A percentile compares a stretch with the other conserved stretches of the same genome.
Conservation (phyloP, 2,888 invertebrate species). For the Drosophila antonietae region DNA sequence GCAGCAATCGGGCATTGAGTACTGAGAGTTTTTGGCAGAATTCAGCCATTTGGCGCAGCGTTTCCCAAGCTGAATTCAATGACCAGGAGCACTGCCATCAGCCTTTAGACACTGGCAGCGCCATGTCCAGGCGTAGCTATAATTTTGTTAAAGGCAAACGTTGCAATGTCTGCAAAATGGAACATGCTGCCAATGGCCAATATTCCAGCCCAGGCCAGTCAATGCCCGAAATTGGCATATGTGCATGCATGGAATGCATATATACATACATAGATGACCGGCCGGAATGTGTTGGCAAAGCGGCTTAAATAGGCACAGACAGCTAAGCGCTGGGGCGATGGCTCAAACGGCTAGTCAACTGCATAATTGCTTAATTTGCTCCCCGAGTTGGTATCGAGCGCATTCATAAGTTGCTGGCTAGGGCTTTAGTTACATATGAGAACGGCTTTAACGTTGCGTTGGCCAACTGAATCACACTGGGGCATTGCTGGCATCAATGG, state of each 20-base stretch:
- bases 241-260: not conserved
- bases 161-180: conserved; percentile 70
- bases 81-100: conserved; percentile 20
- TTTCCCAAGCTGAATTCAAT: conserved; percentile 27
- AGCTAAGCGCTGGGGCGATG: conserved; percentile 35
- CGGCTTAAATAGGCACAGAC: conserved; percentile 56
- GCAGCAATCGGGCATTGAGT: conserved; percentile 51
- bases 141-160: conserved; percentile 77
- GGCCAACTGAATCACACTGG: conserved; percentile 8
- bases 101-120: conserved; percentile 26
- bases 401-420: conserved; percentile 42
- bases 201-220: conserved; percentile 48
- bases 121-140: conserved; percentile 60
- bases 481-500: conserved; percentile 50
- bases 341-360: conserved; percentile 72
- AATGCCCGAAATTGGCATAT: conserved; percentile 60
- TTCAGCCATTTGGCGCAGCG: conserved; percentile 44
- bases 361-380: conserved; percentile 77
- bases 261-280: conserved; percentile 3
- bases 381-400: conserved; percentile 30
- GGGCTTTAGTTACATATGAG: conserved; percentile 25
- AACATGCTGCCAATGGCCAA: conserved; percentile 67
- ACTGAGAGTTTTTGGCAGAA: conserved; percentile 71
- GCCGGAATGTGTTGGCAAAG: conserved; percentile 35
- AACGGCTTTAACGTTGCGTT: conserved; percentile 11